Base-by-base conservation (phyloP, 2,888 invertebrate genomes). In the Dicyrtomina minuta region DNA sequence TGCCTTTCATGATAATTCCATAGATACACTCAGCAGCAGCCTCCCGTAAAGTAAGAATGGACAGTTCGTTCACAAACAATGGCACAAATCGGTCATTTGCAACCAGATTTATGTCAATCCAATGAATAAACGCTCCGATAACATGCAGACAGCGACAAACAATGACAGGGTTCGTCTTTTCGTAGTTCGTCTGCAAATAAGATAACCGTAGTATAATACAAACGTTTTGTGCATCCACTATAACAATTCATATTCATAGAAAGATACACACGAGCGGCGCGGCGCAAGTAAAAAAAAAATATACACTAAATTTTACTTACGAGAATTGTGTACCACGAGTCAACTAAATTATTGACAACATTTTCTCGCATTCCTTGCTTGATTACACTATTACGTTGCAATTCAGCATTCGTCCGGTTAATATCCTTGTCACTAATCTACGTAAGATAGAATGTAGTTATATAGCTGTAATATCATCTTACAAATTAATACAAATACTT, bases 31-130 rank as follows among this genome's bases (percentile, higher is more conserved):
- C 84, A 62, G 84, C 84, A 1, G 85, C 84, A 43, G 83, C 81
- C 75, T 84, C 85, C 43, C 84, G 77, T 62, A 83, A 74, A 58
- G 79, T 74, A 17, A 71, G 66, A 33, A 76, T 72, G 0, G 79
- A 76, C 74, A 85, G 78, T 72, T 83, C 82, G 6, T 80, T 80
- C 24, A 86, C 81, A 33, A 86, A 80, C 17, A 84, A 79, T 3
- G 82, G 79, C 39, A 86, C 84, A 74, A 86, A 85, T 39, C 82
- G 81, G 64, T 85, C 84, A 77, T 86, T 86, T 53, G 85, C 86
- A 24, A 87, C 83, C 41, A 86, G 81, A 56, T 81, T 81, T 64
- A 86, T 84, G 78, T 87, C 86, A 67, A 87, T 86, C 87, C 87
- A 87, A 1, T 85, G 83, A 15, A 86, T 82, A 78, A 83, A 87